Percentiles rank a stretch among this genome's conserved stretches.
Conservation (phyloP, 2,113 vertebrate genomes). For the Peromyscus maniculatus region DNA sequence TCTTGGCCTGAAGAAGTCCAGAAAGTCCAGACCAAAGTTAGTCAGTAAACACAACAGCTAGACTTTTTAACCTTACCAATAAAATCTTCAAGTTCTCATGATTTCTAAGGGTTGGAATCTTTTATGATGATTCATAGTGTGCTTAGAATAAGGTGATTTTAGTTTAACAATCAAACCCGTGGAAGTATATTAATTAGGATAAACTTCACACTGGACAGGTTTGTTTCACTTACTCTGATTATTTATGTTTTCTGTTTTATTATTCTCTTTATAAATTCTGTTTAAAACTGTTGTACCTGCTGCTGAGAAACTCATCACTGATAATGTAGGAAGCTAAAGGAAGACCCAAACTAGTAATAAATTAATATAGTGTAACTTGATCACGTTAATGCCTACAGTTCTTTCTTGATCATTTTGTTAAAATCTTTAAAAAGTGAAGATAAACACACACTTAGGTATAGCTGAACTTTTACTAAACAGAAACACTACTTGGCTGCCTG, state of each 20-base stretch:
- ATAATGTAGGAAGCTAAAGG: conserved; percentile 52
- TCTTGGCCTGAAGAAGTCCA: conserved; percentile 93
- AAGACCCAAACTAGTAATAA: conserved; percentile 72
- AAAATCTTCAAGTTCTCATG: conserved; percentile 62
- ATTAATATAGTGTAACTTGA: not conserved
- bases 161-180: conserved; percentile 70
- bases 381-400: conserved; percentile 45
- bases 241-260: conserved; percentile 68
- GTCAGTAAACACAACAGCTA: conserved; percentile 49
- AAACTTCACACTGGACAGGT: conserved; percentile 69
- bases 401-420: conserved; percentile 65
- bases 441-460: conserved; percentile 45
- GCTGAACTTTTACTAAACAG: conserved; percentile 34
- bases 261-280: conserved; percentile 63
- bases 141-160: conserved; percentile 80
- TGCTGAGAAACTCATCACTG: conserved; percentile 60
- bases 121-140: conserved; percentile 80
- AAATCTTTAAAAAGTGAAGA: conserved; percentile 20
- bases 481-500: conserved; percentile 58
- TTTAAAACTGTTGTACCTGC: conserved; percentile 67
- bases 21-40: conserved; percentile 91
- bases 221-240: conserved; percentile 62
- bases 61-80: conserved; percentile 34
- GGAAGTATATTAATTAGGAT: conserved; percentile 71
- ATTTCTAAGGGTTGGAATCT: conserved; percentile 78